Percentiles rank a stretch among this genome's conserved stretches.
These are phyloP conservation scores for Columba guinea DNA, from an alignment of 2,797 vertebrate species.

Conservation along the genomic window DNA sequence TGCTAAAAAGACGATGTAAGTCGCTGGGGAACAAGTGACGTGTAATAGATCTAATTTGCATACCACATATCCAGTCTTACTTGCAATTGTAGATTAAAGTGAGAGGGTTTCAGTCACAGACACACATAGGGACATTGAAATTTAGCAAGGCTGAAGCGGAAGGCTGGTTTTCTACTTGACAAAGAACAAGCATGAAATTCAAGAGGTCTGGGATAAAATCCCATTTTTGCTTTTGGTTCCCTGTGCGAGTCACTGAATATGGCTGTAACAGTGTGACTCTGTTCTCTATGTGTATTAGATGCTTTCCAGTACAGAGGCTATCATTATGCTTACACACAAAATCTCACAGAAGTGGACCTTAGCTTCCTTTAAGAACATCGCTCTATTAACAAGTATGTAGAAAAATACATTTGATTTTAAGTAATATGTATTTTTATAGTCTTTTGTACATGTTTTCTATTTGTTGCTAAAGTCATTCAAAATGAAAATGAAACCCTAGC, in stretches of 20 bases:
- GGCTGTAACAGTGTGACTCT: not conserved
- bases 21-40: not conserved
- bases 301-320: not conserved
- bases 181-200: not conserved
- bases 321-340: not conserved
- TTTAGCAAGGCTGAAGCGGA: not conserved
- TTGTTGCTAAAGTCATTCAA: not conserved
- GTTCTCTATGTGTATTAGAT: not conserved
- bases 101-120: not conserved
- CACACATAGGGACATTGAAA: not conserved
- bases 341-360: not conserved
- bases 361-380: not conserved
- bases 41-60: not conserved
- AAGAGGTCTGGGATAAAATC: not conserved
- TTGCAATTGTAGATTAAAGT: not conserved
- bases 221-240: not conserved
- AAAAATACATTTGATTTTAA: not conserved
- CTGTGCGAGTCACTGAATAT: not conserved
- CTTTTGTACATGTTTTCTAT: not conserved
- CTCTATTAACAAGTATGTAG: not conserved
- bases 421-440: not conserved
- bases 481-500: not conserved
- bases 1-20: not conserved
- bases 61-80: not conserved
- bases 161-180: not conserved